Evolutionary conservation across 2,888 invertebrate genomes (phyloP), one percentile per base, ranked within the genome.

Genomic region (Agrypnus murinus): DNA sequence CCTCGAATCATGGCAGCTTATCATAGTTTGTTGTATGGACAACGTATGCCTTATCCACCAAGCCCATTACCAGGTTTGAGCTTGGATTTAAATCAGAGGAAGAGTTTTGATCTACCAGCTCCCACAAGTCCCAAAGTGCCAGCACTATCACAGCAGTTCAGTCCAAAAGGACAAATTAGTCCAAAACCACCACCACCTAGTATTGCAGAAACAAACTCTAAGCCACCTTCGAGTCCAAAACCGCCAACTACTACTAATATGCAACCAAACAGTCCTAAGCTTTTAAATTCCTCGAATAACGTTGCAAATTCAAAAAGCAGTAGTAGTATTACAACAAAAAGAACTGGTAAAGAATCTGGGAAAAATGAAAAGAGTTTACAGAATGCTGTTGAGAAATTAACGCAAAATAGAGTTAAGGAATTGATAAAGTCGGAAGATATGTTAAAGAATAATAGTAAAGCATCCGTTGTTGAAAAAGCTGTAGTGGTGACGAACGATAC

Each of bases 1-100:
- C 85, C 85, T 1, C 71, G 85, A 45, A 78, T 85, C 40, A 83
- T 85, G 83, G 84, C 80, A 5, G 84, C 85, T 0, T 85, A 84
- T 72, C 84, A 85, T 58, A 82, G 78, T 50, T 74, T 83, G 12
- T 76, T 84, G 64, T 81, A 81, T 71, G 80, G 82, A 1, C 80
- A 78, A 57, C 69, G 79, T 48, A 78, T 82, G 78, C 76, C 79
- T 1, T 82, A 81, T 64, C 76, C 81, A 1, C 72, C 78, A 0
- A 69, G 74, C n/a, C 75, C 78, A 0, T 71, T 81, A 32, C 77
- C 80, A 0, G 75, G 75, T n/a, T 68, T 81, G 14, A 78, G 68
- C 64, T 71, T 76, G n/a, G 77, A 77, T 58, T 60, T 77, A 38
- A 75, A 75, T 60, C 75, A 80, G 65, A 72, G 80, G 63, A 82